Evolutionary conservation across 2,113 vertebrate genomes (phyloP).

Genomic region (Ciconia stormi): DNA sequence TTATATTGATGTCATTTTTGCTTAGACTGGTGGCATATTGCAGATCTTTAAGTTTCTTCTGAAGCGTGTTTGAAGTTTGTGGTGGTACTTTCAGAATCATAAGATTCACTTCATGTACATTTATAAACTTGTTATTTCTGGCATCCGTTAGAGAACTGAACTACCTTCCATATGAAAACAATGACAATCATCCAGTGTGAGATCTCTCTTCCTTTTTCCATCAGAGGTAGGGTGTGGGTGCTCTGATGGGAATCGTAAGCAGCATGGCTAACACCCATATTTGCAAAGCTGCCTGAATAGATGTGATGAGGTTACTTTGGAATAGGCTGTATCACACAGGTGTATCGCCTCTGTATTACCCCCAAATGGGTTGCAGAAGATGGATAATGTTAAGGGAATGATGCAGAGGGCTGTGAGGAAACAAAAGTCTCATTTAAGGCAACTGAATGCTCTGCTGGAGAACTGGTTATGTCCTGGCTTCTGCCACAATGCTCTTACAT

Average conservation of each 20-base stretch:
- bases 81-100: background rate
- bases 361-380: background rate
- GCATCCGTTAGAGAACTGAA: background rate
- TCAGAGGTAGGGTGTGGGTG: background rate
- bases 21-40: background rate
- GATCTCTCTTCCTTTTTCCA: background rate
- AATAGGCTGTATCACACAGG: background rate
- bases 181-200: background rate
- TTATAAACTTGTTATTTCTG: background rate
- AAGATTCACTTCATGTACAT: background rate
- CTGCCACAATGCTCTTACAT: background rate
- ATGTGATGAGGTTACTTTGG: background rate
- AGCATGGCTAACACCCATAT: background rate
- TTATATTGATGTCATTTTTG: constrained; percentile 21
- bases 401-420: background rate
- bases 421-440: background rate
- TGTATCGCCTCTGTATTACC: background rate
- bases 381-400: background rate
- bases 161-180: background rate
- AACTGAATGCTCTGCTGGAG: background rate
- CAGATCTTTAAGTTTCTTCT: background rate
- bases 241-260: background rate
- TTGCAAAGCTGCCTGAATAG: background rate
- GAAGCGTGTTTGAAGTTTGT: background rate
- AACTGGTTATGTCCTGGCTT: background rate